A percentile compares a stretch with the other conserved stretches of the same genome.
These are phyloP conservation scores for Selenia dentaria DNA, from an alignment of 2,888 invertebrate species.

Conservation along the genomic window DNA sequence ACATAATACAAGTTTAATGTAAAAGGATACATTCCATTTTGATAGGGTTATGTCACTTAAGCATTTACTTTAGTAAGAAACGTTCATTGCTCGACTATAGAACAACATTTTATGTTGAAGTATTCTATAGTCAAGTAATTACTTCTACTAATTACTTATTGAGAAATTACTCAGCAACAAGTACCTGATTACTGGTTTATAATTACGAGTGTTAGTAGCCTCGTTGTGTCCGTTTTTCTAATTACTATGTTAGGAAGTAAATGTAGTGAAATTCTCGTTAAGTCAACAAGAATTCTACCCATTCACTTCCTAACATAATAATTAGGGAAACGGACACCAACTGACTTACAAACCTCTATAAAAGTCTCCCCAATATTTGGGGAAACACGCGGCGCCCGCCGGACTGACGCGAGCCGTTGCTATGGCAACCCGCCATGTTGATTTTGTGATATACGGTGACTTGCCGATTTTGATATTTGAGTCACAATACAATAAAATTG, in stretches of 20 bases:
- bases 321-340: slow-evolving; percentile 5
- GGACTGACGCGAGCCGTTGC: slow-evolving; percentile 53
- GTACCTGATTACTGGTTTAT: no score
- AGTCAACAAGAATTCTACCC: not conserved
- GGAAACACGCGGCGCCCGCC: slow-evolving; percentile 65
- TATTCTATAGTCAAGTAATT: no score
- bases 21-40: no score
- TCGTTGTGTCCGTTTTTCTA: slow-evolving; percentile 4
- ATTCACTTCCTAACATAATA: slow-evolving; percentile 6
- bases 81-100: no score
- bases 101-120: no score
- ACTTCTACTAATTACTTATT: no score
- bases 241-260: slow-evolving; percentile 9
- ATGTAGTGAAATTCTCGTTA: not conserved
- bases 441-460: slow-evolving; percentile 10
- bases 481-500: no score
- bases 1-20: no score
- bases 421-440: slow-evolving; percentile 47
- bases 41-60: no score
- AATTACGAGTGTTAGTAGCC: no score
- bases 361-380: slow-evolving; percentile 27
- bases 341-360: slow-evolving; percentile 3
- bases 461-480: slow-evolving; percentile 6
- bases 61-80: no score
- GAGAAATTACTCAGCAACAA: no score